A percentile compares a stretch with the other conserved stretches of the same genome.
Evolutionary conservation across 2,797 vertebrate genomes (phyloP).

Genomic region (Neolamprologus multifasciatus): DNA sequence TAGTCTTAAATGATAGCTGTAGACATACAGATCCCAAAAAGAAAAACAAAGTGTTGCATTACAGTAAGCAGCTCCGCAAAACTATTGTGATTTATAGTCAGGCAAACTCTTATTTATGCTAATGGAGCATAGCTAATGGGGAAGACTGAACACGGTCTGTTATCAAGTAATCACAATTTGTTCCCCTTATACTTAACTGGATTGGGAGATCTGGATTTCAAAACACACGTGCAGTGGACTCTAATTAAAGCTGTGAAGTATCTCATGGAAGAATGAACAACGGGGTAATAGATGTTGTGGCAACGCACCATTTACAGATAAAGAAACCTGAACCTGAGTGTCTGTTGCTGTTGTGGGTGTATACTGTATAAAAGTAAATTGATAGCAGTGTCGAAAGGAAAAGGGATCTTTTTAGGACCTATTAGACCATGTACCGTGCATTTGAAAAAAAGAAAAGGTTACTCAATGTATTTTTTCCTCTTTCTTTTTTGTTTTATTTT

Average conservation of each 20-base stretch:
- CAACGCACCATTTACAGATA: slow-evolving; percentile 8
- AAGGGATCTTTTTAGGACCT: not conserved
- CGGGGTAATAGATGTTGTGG: slow-evolving; percentile 40
- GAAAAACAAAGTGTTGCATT: not conserved
- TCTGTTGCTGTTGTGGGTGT: not conserved
- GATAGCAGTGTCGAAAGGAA: not conserved
- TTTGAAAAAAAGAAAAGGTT: not conserved
- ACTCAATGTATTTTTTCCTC: not conserved
- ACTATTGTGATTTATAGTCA: slow-evolving; percentile 47
- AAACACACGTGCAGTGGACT: slow-evolving; percentile 27
- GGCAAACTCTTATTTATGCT: slow-evolving; percentile 42
- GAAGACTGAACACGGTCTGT: slow-evolving; percentile 48
- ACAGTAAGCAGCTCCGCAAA: slow-evolving; percentile 7
- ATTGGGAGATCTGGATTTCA: slow-evolving; percentile 40
- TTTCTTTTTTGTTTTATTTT: not conserved
- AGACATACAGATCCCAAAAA: not conserved
- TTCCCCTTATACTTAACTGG: slow-evolving; percentile 41
- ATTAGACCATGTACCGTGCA: not conserved
- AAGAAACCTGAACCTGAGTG: slow-evolving; percentile 6
- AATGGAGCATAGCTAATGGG: slow-evolving; percentile 57
- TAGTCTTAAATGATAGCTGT: not conserved
- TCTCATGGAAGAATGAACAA: slow-evolving; percentile 39
- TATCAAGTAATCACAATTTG: slow-evolving; percentile 67
- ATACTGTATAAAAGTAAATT: not conserved
- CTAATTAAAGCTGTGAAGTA: slow-evolving; percentile 52